Evolutionary conservation across 2,113 vertebrate genomes (phyloP), one percentile per base, ranked within the genome.

Genomic region (Pseudopodoces humilis): DNA sequence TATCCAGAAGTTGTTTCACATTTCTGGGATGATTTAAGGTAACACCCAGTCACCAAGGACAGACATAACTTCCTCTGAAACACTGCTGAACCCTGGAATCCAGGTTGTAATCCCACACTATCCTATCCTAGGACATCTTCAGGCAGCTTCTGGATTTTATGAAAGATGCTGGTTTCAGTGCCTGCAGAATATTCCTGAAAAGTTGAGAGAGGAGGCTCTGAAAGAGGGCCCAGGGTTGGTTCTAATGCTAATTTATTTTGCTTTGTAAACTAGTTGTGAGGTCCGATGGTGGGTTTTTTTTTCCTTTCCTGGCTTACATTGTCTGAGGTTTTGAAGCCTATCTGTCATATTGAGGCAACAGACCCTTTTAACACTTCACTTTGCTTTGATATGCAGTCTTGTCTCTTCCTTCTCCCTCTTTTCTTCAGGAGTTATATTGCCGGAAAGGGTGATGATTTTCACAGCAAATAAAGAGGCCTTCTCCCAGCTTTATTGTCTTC

Each of bases 361-460:
- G 97, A 98, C 95, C 96, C 96, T 97, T 98, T 98, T 97, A 98
- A 98, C 98, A 98, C 98, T 97, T 98, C 94, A 13, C 62, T 93
- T 97, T 70, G 97, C 98, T 99, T 99, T 99, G 99, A 99, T 99
- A 99, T 99, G 98, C 98, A 98, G 86, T 93, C 97, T 85, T 74
- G 96, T 96, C 97, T 97, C 97, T 98, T 98, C 98, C 98, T 98
- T 97, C 95, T 97, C 84, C 85, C 95, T 97, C 95, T 85, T 97
- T 98, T 98, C 98, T 98, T 97, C 90, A 75, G 96, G 96, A 97
- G 97, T 98, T 99, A 98, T 98, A 98, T 98, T 98, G 96, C 98
- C 96, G 97, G 98, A 98, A 98, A 98, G 97, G 98, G 98, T 98
- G 98, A 97, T 91, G 92, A 97, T 98, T 98, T 99, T 99, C 98